Base-by-base conservation (phyloP, 35 echinoderm and acorn worm species). In the Acanthaster planci region DNA sequence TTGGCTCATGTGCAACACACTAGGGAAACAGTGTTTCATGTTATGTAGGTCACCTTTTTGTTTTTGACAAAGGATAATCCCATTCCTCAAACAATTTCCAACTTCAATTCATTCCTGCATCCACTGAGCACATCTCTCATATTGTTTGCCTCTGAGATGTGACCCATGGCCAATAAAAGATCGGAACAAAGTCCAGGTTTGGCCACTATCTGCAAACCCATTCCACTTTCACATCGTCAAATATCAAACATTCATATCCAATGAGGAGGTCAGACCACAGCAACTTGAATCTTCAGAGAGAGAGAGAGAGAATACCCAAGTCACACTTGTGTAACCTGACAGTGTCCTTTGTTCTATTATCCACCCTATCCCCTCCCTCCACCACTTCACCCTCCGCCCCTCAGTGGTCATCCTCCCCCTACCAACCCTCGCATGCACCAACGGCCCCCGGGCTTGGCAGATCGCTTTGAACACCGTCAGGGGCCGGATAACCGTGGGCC, bases 391-490 rank as follows among this genome's bases (percentile, higher is more conserved):
- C 64, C 64, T 35, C 7, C 29, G 10, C 64, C 64, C 64, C 64
- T 72, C 64, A 72, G 64, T 72, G 64, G 64, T 72, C 64, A 72
- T 15, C 64, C 64, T 27, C 64, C 15, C 64, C 64, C 64, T 36
- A 72, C 64, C 64, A 72, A 72, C 64, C 64, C 64, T 72, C 64
- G 64, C 64, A 72, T 72, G 64, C 64, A 72, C 64, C 64, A 72
- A 72, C 64, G 64, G 14, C 64, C 64, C 64, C 64, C 64, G 7
- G 64, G 64, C 64, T 72, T 26, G 18, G 64, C 19, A 72, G 64
- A 72, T 21, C 64, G 64, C 14, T 72, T 31, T 30, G 34, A 34
- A 14, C 26, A 34, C 34, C 26, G 34, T 29, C 64, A 21, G 14
- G 26, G 64, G 64, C 64, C 23, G 64, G 64, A 72, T 72, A 34